Conservation (phyloP, 2,113 vertebrate genomes). For the Sminthopsis crassicaudata region DNA sequence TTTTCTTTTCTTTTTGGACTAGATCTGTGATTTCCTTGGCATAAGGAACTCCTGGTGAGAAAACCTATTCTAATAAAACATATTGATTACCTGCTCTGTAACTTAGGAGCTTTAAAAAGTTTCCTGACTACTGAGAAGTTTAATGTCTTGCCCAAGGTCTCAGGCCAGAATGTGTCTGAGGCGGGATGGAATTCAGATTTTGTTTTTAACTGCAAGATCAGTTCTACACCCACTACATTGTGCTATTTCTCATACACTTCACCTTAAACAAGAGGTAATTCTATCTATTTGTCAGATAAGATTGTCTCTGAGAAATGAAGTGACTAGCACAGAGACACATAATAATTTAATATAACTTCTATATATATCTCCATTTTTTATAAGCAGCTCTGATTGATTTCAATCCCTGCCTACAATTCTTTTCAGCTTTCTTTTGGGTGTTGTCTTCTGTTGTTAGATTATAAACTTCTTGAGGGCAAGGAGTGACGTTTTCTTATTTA, state of each 20-base stretch:
- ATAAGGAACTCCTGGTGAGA: neutral
- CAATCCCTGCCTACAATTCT: neutral
- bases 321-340: neutral
- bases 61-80: neutral
- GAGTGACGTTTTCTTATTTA: neutral
- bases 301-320: neutral
- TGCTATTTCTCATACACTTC: neutral
- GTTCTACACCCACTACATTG: neutral
- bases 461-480: neutral
- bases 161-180: neutral
- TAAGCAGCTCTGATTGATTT: neutral
- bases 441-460: neutral
- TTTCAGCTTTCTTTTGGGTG: neutral
- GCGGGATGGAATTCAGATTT: neutral
- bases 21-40: neutral
- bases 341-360: neutral
- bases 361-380: neutral
- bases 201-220: neutral
- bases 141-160: neutral
- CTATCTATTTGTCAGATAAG: neutral
- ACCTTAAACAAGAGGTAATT: neutral
- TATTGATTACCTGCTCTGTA: neutral
- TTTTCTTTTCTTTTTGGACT: neutral
- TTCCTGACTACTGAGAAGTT: neutral
- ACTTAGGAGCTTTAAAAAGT: neutral